These are phyloP conservation scores for Platycercus adscitus DNA, from an alignment of 2,113 vertebrate genomes.

Conservation along the genomic window DNA sequence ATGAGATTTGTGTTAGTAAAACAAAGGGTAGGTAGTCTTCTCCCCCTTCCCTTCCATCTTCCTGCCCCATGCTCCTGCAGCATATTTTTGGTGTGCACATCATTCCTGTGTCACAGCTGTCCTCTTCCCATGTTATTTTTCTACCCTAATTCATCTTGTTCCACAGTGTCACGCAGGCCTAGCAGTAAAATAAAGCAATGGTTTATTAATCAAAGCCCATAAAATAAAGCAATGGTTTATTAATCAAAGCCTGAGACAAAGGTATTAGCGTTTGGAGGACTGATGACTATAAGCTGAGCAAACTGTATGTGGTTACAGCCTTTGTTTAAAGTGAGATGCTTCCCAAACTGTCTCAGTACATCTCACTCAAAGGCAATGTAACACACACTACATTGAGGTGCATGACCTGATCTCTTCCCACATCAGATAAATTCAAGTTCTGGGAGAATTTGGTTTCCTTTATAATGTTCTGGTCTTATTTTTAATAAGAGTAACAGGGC, in stretches of 20 bases:
- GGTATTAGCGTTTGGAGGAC: neutral
- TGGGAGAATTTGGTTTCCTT: neutral
- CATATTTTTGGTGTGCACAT: neutral
- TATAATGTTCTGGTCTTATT: neutral
- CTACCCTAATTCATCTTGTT: slow-evolving; percentile 1
- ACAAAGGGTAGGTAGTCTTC: neutral
- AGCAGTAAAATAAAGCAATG: neutral
- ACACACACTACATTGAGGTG: neutral
- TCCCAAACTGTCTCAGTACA: neutral
- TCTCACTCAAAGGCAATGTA: neutral
- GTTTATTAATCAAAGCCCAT: slow-evolving; percentile 1
- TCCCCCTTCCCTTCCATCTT: neutral
- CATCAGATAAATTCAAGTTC: neutral
- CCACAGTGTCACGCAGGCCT: neutral
- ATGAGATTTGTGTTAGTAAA: neutral
- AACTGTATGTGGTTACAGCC: neutral
- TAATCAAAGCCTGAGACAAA: neutral
- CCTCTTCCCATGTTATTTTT: neutral
- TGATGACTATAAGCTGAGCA: neutral
- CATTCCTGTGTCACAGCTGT: neutral
- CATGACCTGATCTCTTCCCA: neutral
- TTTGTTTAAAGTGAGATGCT: neutral
- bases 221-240: neutral
- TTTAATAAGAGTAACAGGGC: neutral
- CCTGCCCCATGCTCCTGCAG: neutral